Conservation (phyloP, 2,888 invertebrate genomes). For the Tenthredo notha region DNA sequence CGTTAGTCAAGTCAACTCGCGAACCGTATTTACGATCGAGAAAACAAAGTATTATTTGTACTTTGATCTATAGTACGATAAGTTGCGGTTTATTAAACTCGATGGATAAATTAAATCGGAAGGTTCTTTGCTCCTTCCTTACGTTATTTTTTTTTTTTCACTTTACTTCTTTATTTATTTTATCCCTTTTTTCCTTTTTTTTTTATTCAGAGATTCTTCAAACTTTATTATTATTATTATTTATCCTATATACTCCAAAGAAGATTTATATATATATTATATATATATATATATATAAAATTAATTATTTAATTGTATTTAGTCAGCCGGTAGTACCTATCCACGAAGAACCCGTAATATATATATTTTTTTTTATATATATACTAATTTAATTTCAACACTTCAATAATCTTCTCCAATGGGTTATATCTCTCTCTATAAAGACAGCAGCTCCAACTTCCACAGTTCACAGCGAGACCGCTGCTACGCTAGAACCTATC, state of each 20-base stretch:
- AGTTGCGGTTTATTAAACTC: background rate
- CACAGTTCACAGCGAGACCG: background rate
- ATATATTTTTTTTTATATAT: background rate
- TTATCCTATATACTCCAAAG: background rate
- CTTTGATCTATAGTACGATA: too few relatives aligned
- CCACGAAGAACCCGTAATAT: background rate
- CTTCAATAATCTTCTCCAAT: background rate
- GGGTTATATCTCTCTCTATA: background rate
- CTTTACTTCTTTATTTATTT: too few relatives aligned
- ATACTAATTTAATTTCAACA: background rate
- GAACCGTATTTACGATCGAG: background rate
- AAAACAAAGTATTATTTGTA: background rate
- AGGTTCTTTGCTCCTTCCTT: background rate
- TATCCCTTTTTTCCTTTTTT: too few relatives aligned
- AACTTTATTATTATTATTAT: too few relatives aligned
- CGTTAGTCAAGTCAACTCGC: conserved; percentile 3
- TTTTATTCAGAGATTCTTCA: too few relatives aligned
- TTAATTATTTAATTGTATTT: background rate
- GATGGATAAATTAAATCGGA: background rate
- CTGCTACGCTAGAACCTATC: background rate
- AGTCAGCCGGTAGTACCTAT: background rate
- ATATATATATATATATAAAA: too few relatives aligned
- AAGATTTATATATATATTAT: too few relatives aligned
- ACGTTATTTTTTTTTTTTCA: too few relatives aligned
- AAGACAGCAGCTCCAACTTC: background rate